Conservation (phyloP, 2,113 vertebrate genomes). For the Dascyllus trimaculatus region DNA sequence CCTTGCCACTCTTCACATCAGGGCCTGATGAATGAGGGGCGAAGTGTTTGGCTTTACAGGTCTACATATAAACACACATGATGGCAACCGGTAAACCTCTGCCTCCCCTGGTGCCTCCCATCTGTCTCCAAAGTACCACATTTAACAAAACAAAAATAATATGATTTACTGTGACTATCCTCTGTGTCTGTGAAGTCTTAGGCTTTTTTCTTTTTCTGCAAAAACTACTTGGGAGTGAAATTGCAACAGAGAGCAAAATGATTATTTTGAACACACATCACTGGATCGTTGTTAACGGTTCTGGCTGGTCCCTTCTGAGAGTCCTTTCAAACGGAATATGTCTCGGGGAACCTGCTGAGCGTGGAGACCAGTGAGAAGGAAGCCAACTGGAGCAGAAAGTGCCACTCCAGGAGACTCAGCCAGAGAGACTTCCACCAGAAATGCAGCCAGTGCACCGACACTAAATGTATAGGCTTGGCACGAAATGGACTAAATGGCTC, state of each 20-base stretch:
- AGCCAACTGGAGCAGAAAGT: constrained; percentile 79
- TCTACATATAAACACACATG: not conserved
- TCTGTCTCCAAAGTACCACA: constrained; percentile 12
- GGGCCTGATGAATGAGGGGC: not conserved
- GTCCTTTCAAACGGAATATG: constrained; percentile 60
- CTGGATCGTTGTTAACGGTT: constrained; percentile 27
- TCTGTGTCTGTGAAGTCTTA: not conserved
- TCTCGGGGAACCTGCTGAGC: constrained; percentile 68
- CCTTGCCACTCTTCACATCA: not conserved
- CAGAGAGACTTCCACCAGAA: constrained; percentile 44
- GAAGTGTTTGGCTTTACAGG: not conserved
- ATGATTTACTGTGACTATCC: constrained; percentile 4
- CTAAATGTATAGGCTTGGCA: constrained; percentile 27
- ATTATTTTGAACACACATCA: constrained; percentile 44
- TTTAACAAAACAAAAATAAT: constrained; percentile 21
- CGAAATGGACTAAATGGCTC: constrained; percentile 33
- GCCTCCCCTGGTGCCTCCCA: not conserved
- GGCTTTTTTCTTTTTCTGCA: not conserved
- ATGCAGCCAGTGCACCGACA: constrained; percentile 7
- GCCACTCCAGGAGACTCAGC: constrained; percentile 43
- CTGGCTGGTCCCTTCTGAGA: constrained; percentile 25
- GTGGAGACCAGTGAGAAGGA: constrained; percentile 37
- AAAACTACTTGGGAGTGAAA: constrained; percentile 31
- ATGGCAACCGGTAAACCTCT: not conserved
- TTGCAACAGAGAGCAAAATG: constrained; percentile 29